A percentile compares a stretch with the other conserved stretches of the same genome.
Evolutionary conservation across 2,113 vertebrate genomes (phyloP).

Genomic region (Thamnophis sirtalis): DNA sequence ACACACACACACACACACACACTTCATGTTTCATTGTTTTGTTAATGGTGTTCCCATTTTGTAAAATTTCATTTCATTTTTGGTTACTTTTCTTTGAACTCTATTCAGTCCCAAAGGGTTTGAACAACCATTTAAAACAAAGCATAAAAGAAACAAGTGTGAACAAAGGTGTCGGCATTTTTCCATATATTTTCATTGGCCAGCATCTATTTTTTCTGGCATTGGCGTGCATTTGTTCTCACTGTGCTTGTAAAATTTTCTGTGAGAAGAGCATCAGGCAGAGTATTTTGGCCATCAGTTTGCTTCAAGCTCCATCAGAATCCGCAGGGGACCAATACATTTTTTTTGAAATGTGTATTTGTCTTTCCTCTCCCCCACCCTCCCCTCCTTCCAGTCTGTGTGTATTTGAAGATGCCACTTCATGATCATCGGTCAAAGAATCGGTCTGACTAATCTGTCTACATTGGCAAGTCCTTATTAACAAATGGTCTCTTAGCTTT

Average conservation of each 20-base stretch:
- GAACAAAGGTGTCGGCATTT: conserved; percentile 6
- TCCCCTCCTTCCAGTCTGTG: neutral
- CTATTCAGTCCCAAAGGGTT: neutral
- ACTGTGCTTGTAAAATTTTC: conserved; percentile 35
- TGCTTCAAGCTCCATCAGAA: neutral
- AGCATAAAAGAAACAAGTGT: neutral
- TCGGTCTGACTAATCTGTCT: fast-evolving
- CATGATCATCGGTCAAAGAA: neutral
- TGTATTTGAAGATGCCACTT: conserved; percentile 19
- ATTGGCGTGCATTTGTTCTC: conserved; percentile 9
- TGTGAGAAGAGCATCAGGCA: neutral
- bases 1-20: neutral
- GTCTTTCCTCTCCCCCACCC: neutral
- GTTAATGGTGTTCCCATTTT: neutral
- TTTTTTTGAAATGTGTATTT: neutral
- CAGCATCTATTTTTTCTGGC: conserved; percentile 25
- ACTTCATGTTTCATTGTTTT: neutral
- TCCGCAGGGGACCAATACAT: neutral
- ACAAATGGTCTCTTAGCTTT: conserved; percentile 6
- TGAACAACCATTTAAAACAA: conserved; percentile 8
- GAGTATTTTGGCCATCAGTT: conserved; percentile 7
- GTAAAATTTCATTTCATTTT: neutral
- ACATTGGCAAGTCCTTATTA: neutral
- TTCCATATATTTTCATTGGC: conserved; percentile 19
- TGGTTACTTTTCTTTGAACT: conserved; percentile 6